Evolutionary conservation across 1,140 invertebrate genomes (phyloP), one percentile per base, ranked within the genome.

Genomic region (Choristoneura fumiferana): DNA sequence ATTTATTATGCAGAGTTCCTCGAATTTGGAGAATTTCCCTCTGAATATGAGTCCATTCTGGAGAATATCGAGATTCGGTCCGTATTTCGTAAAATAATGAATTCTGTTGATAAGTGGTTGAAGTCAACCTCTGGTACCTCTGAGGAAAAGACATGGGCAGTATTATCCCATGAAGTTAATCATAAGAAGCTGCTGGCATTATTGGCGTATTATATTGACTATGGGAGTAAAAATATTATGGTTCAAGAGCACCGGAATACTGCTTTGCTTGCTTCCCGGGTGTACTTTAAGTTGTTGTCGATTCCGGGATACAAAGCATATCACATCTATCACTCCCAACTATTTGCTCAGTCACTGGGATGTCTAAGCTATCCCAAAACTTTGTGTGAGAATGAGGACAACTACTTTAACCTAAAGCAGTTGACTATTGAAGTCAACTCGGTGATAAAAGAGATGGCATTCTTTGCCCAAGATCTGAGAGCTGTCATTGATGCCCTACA

Each of bases 311-410:
- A 74, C 49, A 86, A 81, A 59, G 81, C 81, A 38, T 89, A 87
- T 52, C 56, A 86, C 59, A 81, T 89, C 18, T 89, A 89, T 57
- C 85, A 89, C 57, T 85, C 84, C n/a, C 85, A 87, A 69, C 63
- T 89, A n/a, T 87, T 87, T 73, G 76, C 74, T 14, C 69, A 82
- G 39, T 82, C 82, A 3, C 66, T 87, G 8, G 54, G 68, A 15
- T 87, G 86, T 57, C 60, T 89, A 1, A 73, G 71, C 8, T 87
- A 73, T 66, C 82, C 84, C 10, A 81, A 80, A 62, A 45, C 57
- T 10, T 69, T 88, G 62, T 81, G 78, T 73, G 78, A 84, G 4
- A 76, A 78, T 60, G 79, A 81, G 53, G 77, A 80, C 13, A 76
- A 72, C 38, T 78, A 75, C 56, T 80, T 76, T 17, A 84, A 77